Conservation (phyloP, 2,888 invertebrate species). For the Synanthedon myopaeformis region DNA sequence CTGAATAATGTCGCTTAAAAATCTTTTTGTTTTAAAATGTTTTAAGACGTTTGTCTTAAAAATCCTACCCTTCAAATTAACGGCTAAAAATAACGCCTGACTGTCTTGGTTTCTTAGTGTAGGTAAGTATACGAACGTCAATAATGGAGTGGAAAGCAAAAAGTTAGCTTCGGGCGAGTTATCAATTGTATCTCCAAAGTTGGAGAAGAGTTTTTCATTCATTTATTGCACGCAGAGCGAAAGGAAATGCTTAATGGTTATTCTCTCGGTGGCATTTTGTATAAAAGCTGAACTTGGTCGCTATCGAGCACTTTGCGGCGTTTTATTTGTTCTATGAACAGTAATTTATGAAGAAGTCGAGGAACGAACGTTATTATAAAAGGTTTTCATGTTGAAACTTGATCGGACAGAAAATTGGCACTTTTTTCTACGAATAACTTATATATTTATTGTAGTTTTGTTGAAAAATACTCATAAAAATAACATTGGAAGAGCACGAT, state of each 20-base stretch:
- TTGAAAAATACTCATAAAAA: too few species aligned
- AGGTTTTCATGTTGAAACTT: not conserved
- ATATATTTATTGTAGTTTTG: too few species aligned
- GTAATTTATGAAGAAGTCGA: constrained; percentile 20
- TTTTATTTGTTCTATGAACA: constrained; percentile 33
- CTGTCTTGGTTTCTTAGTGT: not conserved
- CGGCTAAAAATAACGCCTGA: not conserved
- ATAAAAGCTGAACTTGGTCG: constrained; percentile 44
- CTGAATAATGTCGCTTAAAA: not conserved
- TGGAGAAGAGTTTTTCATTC: constrained; percentile 48
- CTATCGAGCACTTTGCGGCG: constrained; percentile 28
- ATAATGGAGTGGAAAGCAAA: constrained; percentile 50
- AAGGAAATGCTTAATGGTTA: constrained; percentile 55
- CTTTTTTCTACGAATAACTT: not conserved
- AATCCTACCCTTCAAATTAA: not conserved
- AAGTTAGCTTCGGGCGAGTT: constrained; percentile 53
- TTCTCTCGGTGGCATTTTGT: constrained; percentile 43
- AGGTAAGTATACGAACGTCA: constrained; percentile 21
- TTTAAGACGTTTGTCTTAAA: too few species aligned
- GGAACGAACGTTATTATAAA: not conserved
- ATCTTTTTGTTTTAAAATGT: not conserved
- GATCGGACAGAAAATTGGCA: not conserved
- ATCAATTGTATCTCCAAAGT: constrained; percentile 57
- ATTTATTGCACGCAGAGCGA: constrained; percentile 51
- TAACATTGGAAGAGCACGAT: too few species aligned